A percentile compares a stretch with the other conserved stretches of the same genome.
Evolutionary conservation across 1,140 invertebrate species (phyloP).

Genomic region (Elysia chlorotica): DNA sequence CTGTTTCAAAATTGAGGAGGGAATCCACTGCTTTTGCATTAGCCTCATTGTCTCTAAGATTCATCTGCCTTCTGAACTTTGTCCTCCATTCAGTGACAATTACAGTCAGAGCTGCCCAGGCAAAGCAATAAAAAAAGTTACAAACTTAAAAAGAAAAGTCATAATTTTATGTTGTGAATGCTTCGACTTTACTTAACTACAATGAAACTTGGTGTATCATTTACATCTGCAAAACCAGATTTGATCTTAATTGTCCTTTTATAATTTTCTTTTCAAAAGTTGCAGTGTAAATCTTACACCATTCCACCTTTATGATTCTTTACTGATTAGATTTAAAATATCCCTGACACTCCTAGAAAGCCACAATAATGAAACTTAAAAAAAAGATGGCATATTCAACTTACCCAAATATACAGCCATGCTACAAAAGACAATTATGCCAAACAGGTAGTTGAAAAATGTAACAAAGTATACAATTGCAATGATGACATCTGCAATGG

Average conservation of each 20-base stretch:
- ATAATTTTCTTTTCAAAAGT: too few species aligned
- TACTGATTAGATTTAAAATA: too few species aligned
- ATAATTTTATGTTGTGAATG: too few species aligned
- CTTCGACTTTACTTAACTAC: too few species aligned
- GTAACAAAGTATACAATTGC: constrained; percentile 88
- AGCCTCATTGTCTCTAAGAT: constrained; percentile 88
- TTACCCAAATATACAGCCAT: constrained; percentile 92
- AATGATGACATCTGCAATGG: constrained; percentile 89
- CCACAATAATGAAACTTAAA: too few species aligned
- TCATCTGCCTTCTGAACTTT: constrained; percentile 91
- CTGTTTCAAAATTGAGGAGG: constrained; percentile 96
- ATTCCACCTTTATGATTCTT: too few species aligned
- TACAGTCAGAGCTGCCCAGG: constrained; percentile 77
- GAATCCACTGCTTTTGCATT: constrained; percentile 93
- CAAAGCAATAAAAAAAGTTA: background rate
- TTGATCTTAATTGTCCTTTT: too few species aligned
- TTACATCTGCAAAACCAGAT: too few species aligned
- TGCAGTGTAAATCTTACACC: too few species aligned
- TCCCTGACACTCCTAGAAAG: too few species aligned
- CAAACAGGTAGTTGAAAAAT: constrained; percentile 91
- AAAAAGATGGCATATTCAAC: too few species aligned
- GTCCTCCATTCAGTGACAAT: constrained; percentile 93
- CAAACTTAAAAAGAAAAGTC: background rate
- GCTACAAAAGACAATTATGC: constrained; percentile 88
- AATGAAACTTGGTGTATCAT: too few species aligned